Evolutionary conservation across 2,797 vertebrate species (phyloP), one percentile per base, ranked within the genome.

Genomic region (Nothura maculosa): DNA sequence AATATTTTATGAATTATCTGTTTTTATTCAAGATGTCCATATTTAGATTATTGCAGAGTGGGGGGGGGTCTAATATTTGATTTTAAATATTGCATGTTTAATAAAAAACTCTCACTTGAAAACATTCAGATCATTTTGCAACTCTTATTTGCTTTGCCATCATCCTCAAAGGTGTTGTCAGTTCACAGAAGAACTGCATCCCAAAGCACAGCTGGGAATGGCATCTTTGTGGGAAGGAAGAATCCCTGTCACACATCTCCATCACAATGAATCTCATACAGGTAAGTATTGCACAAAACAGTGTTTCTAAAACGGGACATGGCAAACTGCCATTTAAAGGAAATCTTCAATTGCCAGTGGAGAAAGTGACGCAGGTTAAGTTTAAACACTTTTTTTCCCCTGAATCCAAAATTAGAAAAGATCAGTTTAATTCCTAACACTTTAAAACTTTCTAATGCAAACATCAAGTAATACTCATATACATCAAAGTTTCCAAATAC

Each of bases 211-310:
- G 21, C 25, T 55, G 79, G 55, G 34, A 75, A 21, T 4, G 8
- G 5, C 20, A 55, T 30, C 54, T 73, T 32, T 76, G 60, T 1
- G 32, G 34, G 32, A 4, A 58, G 22, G 38, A 79, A 69, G 1
- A 13, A 73, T 1, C 24, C 18, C 12, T 19, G 25, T 25, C 5
- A 32, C 20, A 42, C 0, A 0, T 60, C 50, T 50, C 55, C 64
- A 81, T 22, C 48, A 83, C 40, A 92, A 83, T 9, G 85, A 40
- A 63, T 19, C 24, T 85, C n/a, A 76, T 27, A 34, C 36, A 70
- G 25, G 62, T 45, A 67, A 81, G 76, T 8, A 68, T 4, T 6
- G 12, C 19, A 20, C 27, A n/a, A 80, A 25, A 48, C 11, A 12
- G 47, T 22, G 24, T 48, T 48, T 48, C 10, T 92, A 40, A 68